Evolutionary conservation across 2,888 invertebrate genomes (phyloP).

Genomic region (Latrodectus hesperus): DNA sequence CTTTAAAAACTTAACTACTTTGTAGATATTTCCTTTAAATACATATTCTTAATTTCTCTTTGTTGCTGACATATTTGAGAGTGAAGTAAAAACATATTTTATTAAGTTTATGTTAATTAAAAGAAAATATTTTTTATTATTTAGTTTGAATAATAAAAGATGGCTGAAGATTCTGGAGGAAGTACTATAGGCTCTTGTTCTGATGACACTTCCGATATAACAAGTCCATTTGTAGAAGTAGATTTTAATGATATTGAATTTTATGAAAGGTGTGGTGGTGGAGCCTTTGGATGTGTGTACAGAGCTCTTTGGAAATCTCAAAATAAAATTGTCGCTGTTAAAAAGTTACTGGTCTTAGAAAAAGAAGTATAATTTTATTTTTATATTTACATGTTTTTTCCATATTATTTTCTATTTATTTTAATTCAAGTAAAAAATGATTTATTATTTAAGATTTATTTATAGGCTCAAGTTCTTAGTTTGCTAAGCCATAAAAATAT

Average conservation of each 20-base stretch:
- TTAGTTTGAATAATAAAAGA: not conserved
- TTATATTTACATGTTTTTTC: not conserved
- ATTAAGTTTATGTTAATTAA: too few relatives aligned
- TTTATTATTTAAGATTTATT: conserved; percentile 34
- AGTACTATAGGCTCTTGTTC: conserved; percentile 49
- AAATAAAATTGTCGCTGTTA: conserved; percentile 75
- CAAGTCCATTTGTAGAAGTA: conserved; percentile 72
- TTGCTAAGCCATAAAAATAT: conserved; percentile 76
- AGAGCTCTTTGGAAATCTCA: conserved; percentile 75
- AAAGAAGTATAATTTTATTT: conserved; percentile 74
- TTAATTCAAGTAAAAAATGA: not conserved
- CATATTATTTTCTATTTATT: not conserved
- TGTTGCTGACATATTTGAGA: too few relatives aligned
- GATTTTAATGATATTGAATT: conserved; percentile 75
- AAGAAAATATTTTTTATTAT: not conserved
- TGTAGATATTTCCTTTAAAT: too few relatives aligned
- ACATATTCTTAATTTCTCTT: too few relatives aligned
- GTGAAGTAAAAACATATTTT: too few relatives aligned
- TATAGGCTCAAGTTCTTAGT: conserved; percentile 76
- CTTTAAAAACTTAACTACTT: too few relatives aligned
- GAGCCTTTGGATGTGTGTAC: conserved; percentile 76
- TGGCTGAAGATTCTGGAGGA: conserved; percentile 67
- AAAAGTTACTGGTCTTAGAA: conserved; percentile 75
- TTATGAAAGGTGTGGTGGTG: conserved; percentile 75
- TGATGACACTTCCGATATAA: conserved; percentile 52